Conservation (phyloP, 2,113 vertebrate species). For the Sinocyclocheilus grahami region DNA sequence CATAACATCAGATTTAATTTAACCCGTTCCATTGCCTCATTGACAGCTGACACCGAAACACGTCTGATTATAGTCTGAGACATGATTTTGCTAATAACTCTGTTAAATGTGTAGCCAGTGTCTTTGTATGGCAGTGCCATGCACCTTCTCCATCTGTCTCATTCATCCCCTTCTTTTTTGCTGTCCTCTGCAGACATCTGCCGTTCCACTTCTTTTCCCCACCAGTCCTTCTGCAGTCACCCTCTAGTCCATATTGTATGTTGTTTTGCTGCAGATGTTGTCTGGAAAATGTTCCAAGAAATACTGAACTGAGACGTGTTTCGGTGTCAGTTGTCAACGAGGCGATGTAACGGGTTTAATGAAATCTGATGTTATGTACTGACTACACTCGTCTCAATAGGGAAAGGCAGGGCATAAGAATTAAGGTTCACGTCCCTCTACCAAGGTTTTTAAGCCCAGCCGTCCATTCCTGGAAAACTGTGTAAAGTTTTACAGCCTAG, state of each 20-base stretch:
- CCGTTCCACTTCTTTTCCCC: conserved; percentile 33
- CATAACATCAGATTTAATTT: too few relatives aligned
- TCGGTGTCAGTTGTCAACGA: background rate
- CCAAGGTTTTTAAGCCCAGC: conserved; percentile 14
- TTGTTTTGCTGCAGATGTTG: conserved; percentile 22
- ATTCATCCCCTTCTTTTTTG: conserved; percentile 20
- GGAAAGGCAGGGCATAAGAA: background rate
- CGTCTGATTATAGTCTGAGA: background rate
- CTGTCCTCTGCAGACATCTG: conserved; percentile 31
- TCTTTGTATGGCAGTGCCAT: conserved; percentile 10
- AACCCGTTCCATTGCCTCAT: too few relatives aligned
- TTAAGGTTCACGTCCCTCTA: background rate
- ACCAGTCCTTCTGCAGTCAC: conserved; percentile 12
- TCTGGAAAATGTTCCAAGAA: conserved; percentile 11
- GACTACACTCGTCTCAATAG: background rate
- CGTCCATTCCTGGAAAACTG: conserved; percentile 8
- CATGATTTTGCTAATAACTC: background rate
- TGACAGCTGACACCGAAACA: too few relatives aligned
- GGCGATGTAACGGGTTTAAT: background rate
- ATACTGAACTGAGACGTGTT: background rate
- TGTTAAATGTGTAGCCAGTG: conserved; percentile 6
- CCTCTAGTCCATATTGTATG: background rate
- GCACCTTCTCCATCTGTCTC: conserved; percentile 23
- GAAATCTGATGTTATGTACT: conserved; percentile 9
- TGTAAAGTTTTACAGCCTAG: conserved; percentile 49